A percentile compares a stretch with the other conserved stretches of the same genome.
Conservation (phyloP, 1,140 invertebrate species). For the Alviniconcha marisindica region DNA sequence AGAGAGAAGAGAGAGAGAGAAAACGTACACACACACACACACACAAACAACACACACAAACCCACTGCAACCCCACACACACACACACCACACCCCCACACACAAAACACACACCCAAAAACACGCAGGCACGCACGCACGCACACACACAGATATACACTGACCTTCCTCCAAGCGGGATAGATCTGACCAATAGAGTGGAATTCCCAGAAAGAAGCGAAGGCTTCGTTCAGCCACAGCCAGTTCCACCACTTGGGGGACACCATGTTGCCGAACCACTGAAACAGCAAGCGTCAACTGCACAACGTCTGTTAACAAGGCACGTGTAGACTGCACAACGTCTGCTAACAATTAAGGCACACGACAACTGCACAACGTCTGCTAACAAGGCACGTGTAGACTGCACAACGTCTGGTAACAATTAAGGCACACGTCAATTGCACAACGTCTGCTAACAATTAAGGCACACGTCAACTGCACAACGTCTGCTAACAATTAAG, state of each 20-base stretch:
- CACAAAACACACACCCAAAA: not conserved
- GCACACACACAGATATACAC: not conserved
- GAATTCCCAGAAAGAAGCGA: slow-evolving; percentile 84
- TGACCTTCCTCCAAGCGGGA: slow-evolving; percentile 39
- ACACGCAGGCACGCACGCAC: slow-evolving; percentile 2
- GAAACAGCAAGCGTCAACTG: no score
- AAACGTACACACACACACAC: not conserved
- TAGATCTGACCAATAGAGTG: slow-evolving; percentile 39
- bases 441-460: no score
- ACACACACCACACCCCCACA: not conserved
- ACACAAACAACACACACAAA: not conserved
- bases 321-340: no score
- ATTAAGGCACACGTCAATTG: no score
- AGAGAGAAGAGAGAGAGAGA: not conserved
- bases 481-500: no score
- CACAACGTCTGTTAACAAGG: no score
- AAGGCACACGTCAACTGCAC: no score
- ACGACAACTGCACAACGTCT: no score
- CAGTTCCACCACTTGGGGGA: slow-evolving; percentile 78
- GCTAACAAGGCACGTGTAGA: no score
- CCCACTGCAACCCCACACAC: not conserved
- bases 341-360: no score
- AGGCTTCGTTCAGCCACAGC: slow-evolving; percentile 78
- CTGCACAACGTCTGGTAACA: no score
- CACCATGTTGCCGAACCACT: slow-evolving; percentile 92